Evolutionary conservation across 1,140 invertebrate species (phyloP).

Genomic region (Drosophila burlai): DNA sequence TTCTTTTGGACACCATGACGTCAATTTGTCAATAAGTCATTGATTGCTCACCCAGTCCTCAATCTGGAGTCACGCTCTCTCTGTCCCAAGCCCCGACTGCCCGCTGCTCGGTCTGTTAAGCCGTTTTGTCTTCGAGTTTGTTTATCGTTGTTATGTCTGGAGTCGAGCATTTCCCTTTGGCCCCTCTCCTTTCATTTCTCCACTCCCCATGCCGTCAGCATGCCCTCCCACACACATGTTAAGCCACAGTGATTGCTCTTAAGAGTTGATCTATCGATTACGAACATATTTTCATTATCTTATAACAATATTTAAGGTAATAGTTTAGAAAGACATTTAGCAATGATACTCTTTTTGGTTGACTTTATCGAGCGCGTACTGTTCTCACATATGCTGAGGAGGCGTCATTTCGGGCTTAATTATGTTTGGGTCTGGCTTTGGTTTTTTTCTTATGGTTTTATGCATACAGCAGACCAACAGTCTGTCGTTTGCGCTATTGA

Average conservation of each 20-base stretch:
- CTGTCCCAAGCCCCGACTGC: neutral
- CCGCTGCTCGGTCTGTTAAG: constrained; percentile 9
- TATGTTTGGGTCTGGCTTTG: constrained; percentile 29
- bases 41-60: constrained; percentile 14
- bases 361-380: neutral
- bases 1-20: constrained; percentile 5
- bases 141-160: constrained; percentile 51
- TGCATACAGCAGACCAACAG: constrained; percentile 21
- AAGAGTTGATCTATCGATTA: neutral
- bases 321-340: too few species aligned
- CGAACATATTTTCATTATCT: neutral
- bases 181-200: neutral
- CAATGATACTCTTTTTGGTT: neutral
- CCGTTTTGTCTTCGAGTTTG: constrained; percentile 39
- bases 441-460: constrained; percentile 1
- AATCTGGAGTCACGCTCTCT: constrained; percentile 18
- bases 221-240: neutral
- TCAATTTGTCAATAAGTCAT: constrained; percentile 31
- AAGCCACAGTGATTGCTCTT: neutral
- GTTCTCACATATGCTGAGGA: neutral
- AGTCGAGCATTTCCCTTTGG: constrained; percentile 17
- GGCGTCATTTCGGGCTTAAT: constrained; percentile 44
- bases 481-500: constrained; percentile 52
- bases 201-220: neutral
- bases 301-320: too few species aligned